These are phyloP conservation scores for Alouatta palliata DNA, from an alignment of 2,113 vertebrate genomes.

Conservation along the genomic window DNA sequence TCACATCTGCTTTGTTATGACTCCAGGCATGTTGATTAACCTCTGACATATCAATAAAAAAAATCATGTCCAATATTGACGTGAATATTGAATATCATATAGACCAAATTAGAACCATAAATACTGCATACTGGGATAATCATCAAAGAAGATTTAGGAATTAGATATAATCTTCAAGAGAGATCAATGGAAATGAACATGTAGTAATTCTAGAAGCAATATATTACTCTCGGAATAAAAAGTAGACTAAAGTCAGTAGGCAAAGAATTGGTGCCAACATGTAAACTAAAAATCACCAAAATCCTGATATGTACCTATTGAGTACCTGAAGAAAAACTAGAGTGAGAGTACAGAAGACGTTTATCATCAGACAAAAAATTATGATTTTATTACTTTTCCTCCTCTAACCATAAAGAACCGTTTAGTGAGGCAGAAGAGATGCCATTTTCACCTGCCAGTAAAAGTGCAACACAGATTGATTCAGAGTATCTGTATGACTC, in stretches of 20 bases:
- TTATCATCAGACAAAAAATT: neutral
- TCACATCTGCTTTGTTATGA: neutral
- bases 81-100: neutral
- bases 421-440: neutral
- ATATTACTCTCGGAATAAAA: neutral
- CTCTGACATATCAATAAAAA: slow-evolving; percentile 29
- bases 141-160: neutral
- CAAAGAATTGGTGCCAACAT: neutral
- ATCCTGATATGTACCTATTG: neutral
- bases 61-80: neutral
- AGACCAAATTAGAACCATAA: neutral
- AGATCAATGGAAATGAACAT: neutral
- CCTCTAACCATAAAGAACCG: neutral
- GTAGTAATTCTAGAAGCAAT: neutral
- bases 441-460: neutral
- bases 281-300: neutral
- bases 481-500: neutral
- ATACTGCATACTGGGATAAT: neutral
- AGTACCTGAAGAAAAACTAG: neutral
- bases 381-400: neutral
- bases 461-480: neutral
- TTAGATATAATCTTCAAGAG: neutral
- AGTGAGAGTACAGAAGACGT: neutral
- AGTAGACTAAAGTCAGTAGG: neutral
- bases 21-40: neutral